Evolutionary conservation across 2,797 vertebrate species (phyloP).

Genomic region (Rhabdomys pumilio): DNA sequence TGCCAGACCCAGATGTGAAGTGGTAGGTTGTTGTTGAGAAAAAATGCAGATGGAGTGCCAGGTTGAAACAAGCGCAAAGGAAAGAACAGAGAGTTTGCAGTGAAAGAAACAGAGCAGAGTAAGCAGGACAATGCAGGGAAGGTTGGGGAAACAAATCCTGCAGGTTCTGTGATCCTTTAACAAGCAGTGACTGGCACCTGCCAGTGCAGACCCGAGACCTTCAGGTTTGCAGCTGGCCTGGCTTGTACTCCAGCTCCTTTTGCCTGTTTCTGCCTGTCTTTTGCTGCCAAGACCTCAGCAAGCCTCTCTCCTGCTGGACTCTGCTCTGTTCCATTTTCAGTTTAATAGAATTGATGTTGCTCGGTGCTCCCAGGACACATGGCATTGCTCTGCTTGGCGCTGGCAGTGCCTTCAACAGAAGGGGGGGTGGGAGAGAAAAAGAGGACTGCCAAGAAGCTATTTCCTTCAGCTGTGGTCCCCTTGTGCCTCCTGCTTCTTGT

Average conservation of each 20-base stretch:
- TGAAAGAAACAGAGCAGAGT: background rate
- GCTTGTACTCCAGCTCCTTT: background rate
- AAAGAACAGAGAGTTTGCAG: background rate
- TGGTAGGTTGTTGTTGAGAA: background rate
- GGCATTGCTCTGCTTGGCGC: slow-evolving; percentile 67
- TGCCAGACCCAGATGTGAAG: background rate
- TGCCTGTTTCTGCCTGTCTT: slow-evolving; percentile 35
- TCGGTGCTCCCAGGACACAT: slow-evolving; percentile 67
- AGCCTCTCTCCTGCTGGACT: slow-evolving; percentile 46
- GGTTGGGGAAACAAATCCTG: background rate
- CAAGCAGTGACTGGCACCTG: background rate
- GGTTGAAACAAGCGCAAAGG: background rate
- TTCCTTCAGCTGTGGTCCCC: slow-evolving; percentile 53
- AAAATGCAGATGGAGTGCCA: background rate
- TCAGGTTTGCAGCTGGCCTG: slow-evolving; percentile 43
- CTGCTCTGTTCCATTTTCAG: slow-evolving; percentile 71
- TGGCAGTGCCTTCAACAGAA: slow-evolving; percentile 69
- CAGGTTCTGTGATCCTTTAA: background rate
- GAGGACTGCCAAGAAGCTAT: slow-evolving; percentile 69
- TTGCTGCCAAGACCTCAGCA: slow-evolving; percentile 62
- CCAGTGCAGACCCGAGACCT: background rate
- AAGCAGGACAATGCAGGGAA: background rate
- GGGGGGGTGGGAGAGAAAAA: slow-evolving; percentile 23
- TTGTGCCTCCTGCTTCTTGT: slow-evolving; percentile 29
- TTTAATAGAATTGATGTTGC: slow-evolving; percentile 76